phyloP scores from a whole-genome alignment of 1,140 invertebrate species.

The Gryon sp. region DNA sequence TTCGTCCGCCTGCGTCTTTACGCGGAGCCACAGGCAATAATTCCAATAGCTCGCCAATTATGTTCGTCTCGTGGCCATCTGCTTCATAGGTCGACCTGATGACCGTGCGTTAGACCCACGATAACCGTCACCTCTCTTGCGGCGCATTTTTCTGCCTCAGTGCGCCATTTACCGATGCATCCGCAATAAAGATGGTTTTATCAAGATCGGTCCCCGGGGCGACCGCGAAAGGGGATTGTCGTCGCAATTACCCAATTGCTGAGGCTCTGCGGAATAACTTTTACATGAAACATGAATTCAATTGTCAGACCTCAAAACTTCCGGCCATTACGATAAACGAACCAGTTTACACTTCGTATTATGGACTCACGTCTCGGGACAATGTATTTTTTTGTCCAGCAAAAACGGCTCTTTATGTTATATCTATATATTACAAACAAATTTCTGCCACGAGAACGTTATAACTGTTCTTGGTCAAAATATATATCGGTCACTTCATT shows the following conservation, averaged over 20 bases:
- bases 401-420: neutral
- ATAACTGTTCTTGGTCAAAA: too few relatives aligned
- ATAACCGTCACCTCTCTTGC: slow-evolving; percentile 45
- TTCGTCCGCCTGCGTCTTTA: slow-evolving; percentile 26
- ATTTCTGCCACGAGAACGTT: too few relatives aligned
- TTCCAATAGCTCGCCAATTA: slow-evolving; percentile 73
- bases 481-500: too few relatives aligned
- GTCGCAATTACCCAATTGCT: slow-evolving; percentile 44
- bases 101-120: slow-evolving; percentile 34
- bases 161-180: slow-evolving; percentile 41
- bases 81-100: slow-evolving; percentile 64
- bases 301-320: slow-evolving; percentile 46
- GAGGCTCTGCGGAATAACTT: slow-evolving; percentile 25
- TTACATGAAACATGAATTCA: slow-evolving; percentile 38
- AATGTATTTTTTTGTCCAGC: slow-evolving; percentile 1
- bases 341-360: slow-evolving; percentile 27
- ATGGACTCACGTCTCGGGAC: slow-evolving; percentile 4
- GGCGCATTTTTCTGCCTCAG: slow-evolving; percentile 26
- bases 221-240: slow-evolving; percentile 48
- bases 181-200: slow-evolving; percentile 39
- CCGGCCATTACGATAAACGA: slow-evolving; percentile 33
- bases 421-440: too few relatives aligned
- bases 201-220: slow-evolving; percentile 30
- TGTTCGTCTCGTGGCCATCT: slow-evolving; percentile 75
- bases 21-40: slow-evolving; percentile 68